Conservation (phyloP, 1,140 invertebrate species). For the Aphaenogaster rudis region DNA sequence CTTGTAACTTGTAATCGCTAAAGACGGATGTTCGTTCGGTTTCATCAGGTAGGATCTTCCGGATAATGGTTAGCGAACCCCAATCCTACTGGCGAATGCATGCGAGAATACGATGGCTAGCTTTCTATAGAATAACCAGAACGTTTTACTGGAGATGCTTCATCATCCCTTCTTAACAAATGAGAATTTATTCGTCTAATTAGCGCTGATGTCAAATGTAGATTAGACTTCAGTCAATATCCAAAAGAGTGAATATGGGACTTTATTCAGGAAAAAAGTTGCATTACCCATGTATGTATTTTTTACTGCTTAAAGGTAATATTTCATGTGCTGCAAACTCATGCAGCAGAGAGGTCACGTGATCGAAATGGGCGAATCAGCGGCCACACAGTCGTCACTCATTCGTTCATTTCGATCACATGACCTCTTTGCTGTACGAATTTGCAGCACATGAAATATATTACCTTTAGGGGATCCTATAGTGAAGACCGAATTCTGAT, state of each 20-base stretch:
- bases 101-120: not conserved
- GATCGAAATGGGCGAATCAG: no score
- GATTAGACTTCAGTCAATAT: not conserved
- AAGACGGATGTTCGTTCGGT: conserved; percentile 31
- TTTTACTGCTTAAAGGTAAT: not conserved
- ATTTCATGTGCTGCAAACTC: no score
- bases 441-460: no score
- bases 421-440: no score
- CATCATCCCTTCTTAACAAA: not conserved
- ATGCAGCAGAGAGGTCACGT: no score
- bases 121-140: not conserved
- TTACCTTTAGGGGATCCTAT: no score
- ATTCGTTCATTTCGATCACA: no score
- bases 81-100: not conserved
- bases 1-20: conserved; percentile 43
- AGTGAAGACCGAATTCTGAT: no score
- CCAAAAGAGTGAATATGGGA: not conserved
- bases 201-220: not conserved
- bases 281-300: not conserved
- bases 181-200: not conserved
- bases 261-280: not conserved
- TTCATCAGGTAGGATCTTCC: conserved; percentile 18
- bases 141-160: not conserved
- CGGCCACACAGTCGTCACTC: no score
- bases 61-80: not conserved